Base-by-base conservation (phyloP, 2,113 vertebrate genomes). In the Mesitornis unicolor region DNA sequence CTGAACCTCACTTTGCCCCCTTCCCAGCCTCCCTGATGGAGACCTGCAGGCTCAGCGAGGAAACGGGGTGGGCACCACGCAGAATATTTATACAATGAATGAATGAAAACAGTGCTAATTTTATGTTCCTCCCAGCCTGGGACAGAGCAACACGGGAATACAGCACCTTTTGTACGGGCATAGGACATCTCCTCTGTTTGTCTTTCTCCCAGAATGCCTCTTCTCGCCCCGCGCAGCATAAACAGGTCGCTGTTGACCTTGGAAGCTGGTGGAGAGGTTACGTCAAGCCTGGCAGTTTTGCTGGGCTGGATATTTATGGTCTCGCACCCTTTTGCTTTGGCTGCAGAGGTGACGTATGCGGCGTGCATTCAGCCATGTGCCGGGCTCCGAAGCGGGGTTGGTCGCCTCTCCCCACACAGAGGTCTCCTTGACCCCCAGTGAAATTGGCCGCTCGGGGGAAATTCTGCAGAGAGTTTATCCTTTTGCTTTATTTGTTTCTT, bases 191-290 rank as follows among this genome's bases (percentile, higher is more conserved):
- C 75, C 43, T 40, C 45, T 93, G 63, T 92, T 97, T 86, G 87
- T 81, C 81, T 63, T 95, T 84, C 85, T 95, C 93, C 93, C 96
- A 97, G 96, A 97, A 97, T 94, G 94, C 95, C 89, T 63, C 85
- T 53, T 78, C 90, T 90, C 45, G 0, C 84, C 83, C 60, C 20
- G 68, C 24, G 21, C 83, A 87, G 88, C 17, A 83, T 43, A 95
- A 97, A 97, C 84, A 97, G 89, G 51, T 67, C 6, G 2, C 80
- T 90, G 81, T 97, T 97, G 95, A 90, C 92, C 83, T 97, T 96
- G 97, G 88, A 97, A 93, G 80, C 84, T 53, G 70, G 42, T 0
- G 10, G 26, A 80, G 88, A 64, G 88, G 68, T 95, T 84, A 89
- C 93, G 42, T 95, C 96, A 96, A 90, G 69, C 67, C 74, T 54